A percentile compares a stretch with the other conserved stretches of the same genome.
Conservation (phyloP, 2,113 vertebrate species). For the Climacteris rufus region DNA sequence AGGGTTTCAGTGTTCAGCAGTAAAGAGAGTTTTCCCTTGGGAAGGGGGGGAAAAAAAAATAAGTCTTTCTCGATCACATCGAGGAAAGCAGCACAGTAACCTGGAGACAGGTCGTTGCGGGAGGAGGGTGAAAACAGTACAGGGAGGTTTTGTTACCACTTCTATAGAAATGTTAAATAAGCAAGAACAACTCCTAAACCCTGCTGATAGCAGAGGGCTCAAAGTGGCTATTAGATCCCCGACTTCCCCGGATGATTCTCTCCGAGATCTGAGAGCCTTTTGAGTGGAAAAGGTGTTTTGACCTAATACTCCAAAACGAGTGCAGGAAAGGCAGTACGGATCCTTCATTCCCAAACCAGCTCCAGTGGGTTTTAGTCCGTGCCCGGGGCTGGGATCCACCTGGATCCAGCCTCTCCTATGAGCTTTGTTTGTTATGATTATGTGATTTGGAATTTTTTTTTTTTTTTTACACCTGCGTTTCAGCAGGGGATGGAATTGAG, state of each 20-base stretch:
- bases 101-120: not conserved
- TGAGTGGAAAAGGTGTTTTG: not conserved
- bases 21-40: not conserved
- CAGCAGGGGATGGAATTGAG: fast-evolving
- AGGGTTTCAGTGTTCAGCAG: fast-evolving
- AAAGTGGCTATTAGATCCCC: not conserved
- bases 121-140: not conserved
- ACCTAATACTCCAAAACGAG: fast-evolving
- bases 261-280: not conserved
- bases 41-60: fast-evolving
- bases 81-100: not conserved
- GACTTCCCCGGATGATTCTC: fast-evolving
- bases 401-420: not conserved
- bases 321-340: not conserved
- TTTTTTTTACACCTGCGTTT: not conserved
- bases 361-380: not conserved
- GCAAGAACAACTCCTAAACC: not conserved
- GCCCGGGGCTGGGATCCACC: not conserved
- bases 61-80: fast-evolving
- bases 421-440: not conserved
- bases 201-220: not conserved
- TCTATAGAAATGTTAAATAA: not conserved
- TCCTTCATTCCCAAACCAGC: not conserved
- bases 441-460: fast-evolving
- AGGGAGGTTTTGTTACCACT: not conserved